These are phyloP conservation scores for Trichosurus vulpecula DNA, from an alignment of 2,797 vertebrate genomes.

Conservation along the genomic window DNA sequence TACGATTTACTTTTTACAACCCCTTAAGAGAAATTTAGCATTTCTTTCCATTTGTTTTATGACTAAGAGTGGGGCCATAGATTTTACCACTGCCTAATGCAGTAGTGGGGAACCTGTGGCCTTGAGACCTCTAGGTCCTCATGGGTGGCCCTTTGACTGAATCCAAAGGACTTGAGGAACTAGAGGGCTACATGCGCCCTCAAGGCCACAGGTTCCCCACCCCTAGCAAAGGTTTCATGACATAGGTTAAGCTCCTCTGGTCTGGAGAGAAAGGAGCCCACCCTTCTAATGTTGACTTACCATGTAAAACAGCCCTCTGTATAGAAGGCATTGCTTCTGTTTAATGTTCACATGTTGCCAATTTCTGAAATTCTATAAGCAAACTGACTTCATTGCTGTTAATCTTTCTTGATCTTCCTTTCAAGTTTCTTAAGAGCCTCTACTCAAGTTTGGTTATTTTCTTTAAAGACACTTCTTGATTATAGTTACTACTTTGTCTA, in stretches of 20 bases:
- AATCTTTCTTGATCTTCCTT: neutral
- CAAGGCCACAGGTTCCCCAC: too few species aligned
- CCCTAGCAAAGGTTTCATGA: too few species aligned
- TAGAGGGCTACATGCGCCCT: too few species aligned
- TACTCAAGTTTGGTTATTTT: neutral
- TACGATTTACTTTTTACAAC: neutral
- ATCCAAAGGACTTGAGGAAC: too few species aligned
- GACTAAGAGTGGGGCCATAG: neutral
- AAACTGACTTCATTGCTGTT: neutral
- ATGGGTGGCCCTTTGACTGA: too few species aligned
- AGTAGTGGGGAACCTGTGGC: too few species aligned
- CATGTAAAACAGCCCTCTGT: neutral
- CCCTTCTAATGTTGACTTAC: too few species aligned
- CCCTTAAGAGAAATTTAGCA: neutral
- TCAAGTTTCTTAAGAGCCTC: neutral
- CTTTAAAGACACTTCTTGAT: neutral
- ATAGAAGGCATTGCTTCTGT: neutral
- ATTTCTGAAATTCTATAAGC: neutral
- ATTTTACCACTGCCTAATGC: neutral
- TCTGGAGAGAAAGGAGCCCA: neutral
- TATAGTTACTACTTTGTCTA: neutral
- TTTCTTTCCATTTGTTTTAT: neutral
- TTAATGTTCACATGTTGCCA: neutral
- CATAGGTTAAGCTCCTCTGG: too few species aligned
- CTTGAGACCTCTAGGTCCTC: too few species aligned